Evolutionary conservation across 2,888 invertebrate species (phyloP), one percentile per base, ranked within the genome.

Genomic region (Agrypnus murinus): DNA sequence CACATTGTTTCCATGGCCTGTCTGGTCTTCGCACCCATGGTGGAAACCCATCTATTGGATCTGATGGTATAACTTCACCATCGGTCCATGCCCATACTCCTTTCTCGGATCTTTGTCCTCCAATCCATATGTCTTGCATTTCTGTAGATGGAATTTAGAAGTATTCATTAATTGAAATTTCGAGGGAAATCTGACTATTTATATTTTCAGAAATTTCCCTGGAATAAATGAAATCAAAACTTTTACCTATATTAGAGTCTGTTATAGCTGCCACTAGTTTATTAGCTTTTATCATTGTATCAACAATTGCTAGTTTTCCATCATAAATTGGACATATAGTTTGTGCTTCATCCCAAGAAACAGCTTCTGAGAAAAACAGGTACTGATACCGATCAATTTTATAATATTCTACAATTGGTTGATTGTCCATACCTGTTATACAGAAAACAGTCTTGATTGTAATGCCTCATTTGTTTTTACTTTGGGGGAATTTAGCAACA

Each of bases 101-200:
- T 19, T 36, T 32, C 15, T 8, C 14, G 1, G n/a, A 15, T 36
- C 38, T 15, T 10, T 65, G 43, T 12, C 65, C 65, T 8, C 65
- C 65, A 14, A 65, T 58, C 65, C 65, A 65, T 7, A 65, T 58
- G 25, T 58, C 34, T 31, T 65, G 31, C 15, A 65, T 58, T 25
- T 65, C 65, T 65, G 17, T 25, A 25, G 25, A 3, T 25, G 2
- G 25, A 25, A n/a, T n/a, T n/a, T 25, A 25, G 2, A 3, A 5
- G 2, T 25, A 25, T 25, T 25, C 5, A 25, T 25, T 25, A 25
- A n/a, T n/a, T n/a, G n/a, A n/a, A n/a, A n/a, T n/a, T n/a, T n/a
- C n/a, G n/a, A n/a, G n/a, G n/a, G n/a, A n/a, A n/a, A n/a, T n/a
- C n/a, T n/a, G n/a, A n/a, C n/a, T n/a, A n/a, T n/a, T n/a, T n/a